Base-by-base conservation (phyloP, 2,888 invertebrate species). In the Apamea monoglypha region DNA sequence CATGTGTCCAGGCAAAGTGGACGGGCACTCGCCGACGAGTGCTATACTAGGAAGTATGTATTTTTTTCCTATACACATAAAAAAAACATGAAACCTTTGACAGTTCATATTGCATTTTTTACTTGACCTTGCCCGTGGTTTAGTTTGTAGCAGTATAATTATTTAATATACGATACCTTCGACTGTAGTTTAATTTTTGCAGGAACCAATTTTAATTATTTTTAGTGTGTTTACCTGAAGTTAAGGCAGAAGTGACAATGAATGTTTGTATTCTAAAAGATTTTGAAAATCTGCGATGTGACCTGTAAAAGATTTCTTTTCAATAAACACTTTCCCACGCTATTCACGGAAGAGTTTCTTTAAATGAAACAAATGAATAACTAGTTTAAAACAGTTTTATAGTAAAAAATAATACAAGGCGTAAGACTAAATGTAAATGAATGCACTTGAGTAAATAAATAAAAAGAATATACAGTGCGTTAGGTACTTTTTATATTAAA, bases 11-110 rank as follows among this genome's bases (percentile, higher is more conserved):
- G 96, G 91, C 97, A 97, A 89, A 96, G 95, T 89, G 95, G 94
- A 59, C 91, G 96, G 63, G 96, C 96, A 63, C 93, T 96, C 88
- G 97, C 97, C 53, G 94, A 97, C 88, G 97, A 97, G 93, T 97
- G 97, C 91, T 97, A 97, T 91, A 96, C 96, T 81, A 94, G 97
- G 93, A 97, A 97, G 97, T 97, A 95, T 92, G 91, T 92, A 86
- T 89, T 73, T 82, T 70, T 77, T 76, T 77, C 79, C 6, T 47
- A 10, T 5, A 32, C 0, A 14, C 16, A n/a, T 40, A n/a, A 68
- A 50, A 64, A 1, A 7, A 0, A 8, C 2, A 36, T 4, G 12
- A 32, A 61, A 50, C 16, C 25, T 68, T 71, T 76, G 53, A 47
- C 61, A 18, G 53, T 67, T 68, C 29, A 56, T 61, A 70, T 81